Percentiles rank a stretch among this genome's conserved stretches.
Conservation (phyloP, 2,888 invertebrate species). For the Crioceris asparagi region DNA sequence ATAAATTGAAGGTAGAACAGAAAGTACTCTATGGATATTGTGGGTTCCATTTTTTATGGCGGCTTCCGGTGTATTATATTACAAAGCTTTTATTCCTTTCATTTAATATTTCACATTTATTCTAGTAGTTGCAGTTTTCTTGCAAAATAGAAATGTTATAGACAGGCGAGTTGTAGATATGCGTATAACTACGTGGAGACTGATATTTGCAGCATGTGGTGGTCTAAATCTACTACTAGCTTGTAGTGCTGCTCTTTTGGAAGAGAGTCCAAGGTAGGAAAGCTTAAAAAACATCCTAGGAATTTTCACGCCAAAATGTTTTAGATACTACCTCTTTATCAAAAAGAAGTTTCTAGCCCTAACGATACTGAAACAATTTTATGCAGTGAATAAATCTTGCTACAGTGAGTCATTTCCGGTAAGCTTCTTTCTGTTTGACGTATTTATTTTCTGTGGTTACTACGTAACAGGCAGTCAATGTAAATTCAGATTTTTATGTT, state of each 20-base stretch:
- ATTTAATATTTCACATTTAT: no score
- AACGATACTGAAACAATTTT: slow-evolving; percentile 36
- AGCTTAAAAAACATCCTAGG: no score
- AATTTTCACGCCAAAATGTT: no score
- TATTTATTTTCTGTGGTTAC: no score
- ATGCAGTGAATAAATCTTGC: slow-evolving; percentile 39
- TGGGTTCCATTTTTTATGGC: slow-evolving; percentile 11
- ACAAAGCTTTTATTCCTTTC: not conserved
- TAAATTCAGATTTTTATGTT: no score
- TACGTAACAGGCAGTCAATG: no score
- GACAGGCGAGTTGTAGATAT: slow-evolving; percentile 21
- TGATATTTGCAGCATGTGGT: slow-evolving; percentile 35
- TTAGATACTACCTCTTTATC: slow-evolving; percentile 34
- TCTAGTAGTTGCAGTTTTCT: slow-evolving; percentile 18
- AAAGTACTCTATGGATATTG: no score
- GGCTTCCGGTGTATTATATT: not conserved
- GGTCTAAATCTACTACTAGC: slow-evolving; percentile 33
- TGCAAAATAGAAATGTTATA: slow-evolving; percentile 14
- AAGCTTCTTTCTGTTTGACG: no score
- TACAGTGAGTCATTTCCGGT: slow-evolving; percentile 37
- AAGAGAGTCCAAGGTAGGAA: slow-evolving; percentile 38
- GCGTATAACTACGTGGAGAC: slow-evolving; percentile 37
- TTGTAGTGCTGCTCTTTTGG: slow-evolving; percentile 35
- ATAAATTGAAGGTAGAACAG: no score
- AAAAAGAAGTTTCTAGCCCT: slow-evolving; percentile 32